Evolutionary conservation across 2,113 vertebrate genomes (phyloP).

Genomic region (Corythornis madagascariensis): DNA sequence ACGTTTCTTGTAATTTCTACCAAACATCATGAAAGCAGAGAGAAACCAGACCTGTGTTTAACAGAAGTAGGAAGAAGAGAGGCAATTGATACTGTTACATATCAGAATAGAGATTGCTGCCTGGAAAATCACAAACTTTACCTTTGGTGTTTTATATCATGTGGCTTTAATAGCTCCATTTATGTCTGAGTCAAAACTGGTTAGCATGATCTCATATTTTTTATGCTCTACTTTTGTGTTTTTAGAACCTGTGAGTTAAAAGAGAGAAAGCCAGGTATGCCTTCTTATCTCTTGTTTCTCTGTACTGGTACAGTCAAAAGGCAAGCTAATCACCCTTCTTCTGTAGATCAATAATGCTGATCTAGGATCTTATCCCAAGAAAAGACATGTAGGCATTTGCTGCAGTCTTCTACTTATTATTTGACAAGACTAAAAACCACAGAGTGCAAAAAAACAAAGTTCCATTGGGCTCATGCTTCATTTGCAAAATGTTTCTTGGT

Average conservation of each 20-base stretch:
- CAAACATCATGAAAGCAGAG: background rate
- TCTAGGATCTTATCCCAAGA: background rate
- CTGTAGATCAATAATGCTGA: background rate
- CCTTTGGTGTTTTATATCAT: background rate
- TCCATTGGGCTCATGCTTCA: background rate
- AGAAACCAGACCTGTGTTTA: background rate
- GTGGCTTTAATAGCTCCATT: background rate
- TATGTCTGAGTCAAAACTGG: background rate
- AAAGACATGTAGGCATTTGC: background rate
- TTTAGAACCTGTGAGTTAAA: background rate
- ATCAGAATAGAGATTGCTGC: background rate
- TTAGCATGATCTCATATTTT: background rate
- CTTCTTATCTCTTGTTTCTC: background rate
- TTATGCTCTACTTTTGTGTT: background rate
- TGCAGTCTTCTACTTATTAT: background rate
- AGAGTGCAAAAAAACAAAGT: conserved; percentile 28
- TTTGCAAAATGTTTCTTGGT: conserved; percentile 20
- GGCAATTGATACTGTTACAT: background rate
- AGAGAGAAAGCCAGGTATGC: background rate
- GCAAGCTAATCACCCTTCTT: background rate
- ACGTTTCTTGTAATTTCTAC: conserved; percentile 11
- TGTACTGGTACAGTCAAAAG: background rate
- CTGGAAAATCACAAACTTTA: background rate
- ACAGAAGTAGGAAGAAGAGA: background rate
- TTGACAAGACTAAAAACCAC: background rate